Conservation (phyloP, 1,140 invertebrate genomes). For the Saxidomus purpurata region DNA sequence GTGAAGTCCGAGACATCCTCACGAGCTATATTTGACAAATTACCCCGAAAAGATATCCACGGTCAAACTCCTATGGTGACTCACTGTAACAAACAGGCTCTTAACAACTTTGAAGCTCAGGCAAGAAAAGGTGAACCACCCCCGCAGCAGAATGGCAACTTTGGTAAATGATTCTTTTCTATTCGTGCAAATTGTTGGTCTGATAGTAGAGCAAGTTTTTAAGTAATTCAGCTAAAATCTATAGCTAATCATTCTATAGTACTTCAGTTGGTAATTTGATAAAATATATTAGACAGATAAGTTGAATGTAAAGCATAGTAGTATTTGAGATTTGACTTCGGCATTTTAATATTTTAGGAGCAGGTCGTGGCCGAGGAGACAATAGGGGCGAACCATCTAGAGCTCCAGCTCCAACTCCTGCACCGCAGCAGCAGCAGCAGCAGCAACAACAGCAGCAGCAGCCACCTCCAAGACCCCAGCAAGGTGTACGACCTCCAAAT, state of each 20-base stretch:
- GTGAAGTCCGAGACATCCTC: conserved; percentile 94
- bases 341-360: too few relatives aligned
- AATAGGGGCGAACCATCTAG: conserved; percentile 35
- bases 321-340: too few relatives aligned
- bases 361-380: conserved; percentile 51
- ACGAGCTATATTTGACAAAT: conserved; percentile 95
- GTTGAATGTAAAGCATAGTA: too few relatives aligned
- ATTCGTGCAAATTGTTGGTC: too few relatives aligned
- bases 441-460: conserved; percentile 60
- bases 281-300: too few relatives aligned
- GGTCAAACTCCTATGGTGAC: conserved; percentile 98
- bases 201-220: too few relatives aligned
- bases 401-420: conserved; percentile 52
- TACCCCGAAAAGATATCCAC: conserved; percentile 97
- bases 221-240: too few relatives aligned
- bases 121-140: conserved; percentile 84
- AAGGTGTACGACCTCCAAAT: conserved; percentile 63
- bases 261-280: too few relatives aligned
- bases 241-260: too few relatives aligned
- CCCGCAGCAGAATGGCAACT: conserved; percentile 75
- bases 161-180: conserved; percentile 1
- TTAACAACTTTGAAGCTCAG: conserved; percentile 89
- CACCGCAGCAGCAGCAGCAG: too few relatives aligned
- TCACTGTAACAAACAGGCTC: conserved; percentile 96
- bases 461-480: conserved; percentile 60